These are phyloP conservation scores for Brachynemurus nebulosus DNA, from an alignment of 2,888 invertebrate genomes.

Conservation along the genomic window DNA sequence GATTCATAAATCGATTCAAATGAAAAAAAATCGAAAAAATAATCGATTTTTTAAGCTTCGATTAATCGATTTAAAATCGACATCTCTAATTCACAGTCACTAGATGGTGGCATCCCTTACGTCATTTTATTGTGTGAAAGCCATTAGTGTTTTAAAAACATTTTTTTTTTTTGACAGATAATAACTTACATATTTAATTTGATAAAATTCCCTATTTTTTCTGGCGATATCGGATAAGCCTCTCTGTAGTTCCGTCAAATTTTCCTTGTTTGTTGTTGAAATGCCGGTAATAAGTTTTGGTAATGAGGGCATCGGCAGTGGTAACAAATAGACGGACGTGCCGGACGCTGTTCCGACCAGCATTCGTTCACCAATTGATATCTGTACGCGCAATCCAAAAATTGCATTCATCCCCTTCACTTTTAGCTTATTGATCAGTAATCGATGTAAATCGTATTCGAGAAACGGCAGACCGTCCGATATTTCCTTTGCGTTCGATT, in stretches of 20 bases:
- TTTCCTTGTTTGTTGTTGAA: slow-evolving; percentile 48
- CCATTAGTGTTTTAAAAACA: not conserved
- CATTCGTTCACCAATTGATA: slow-evolving; percentile 71
- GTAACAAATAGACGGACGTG: slow-evolving; percentile 65
- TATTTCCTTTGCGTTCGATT: slow-evolving; percentile 83
- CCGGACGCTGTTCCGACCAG: slow-evolving; percentile 82
- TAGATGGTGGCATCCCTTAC: no score
- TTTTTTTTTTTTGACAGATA: slow-evolving; percentile 7
- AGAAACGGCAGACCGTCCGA: slow-evolving; percentile 90
- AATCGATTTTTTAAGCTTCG: no score
- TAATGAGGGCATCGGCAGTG: slow-evolving; percentile 60
- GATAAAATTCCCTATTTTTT: slow-evolving; percentile 57
- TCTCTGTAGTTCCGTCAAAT: slow-evolving; percentile 52
- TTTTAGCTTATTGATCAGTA: slow-evolving; percentile 78
- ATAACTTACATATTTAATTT: slow-evolving; percentile 34
- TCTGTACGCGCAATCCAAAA: slow-evolving; percentile 62
- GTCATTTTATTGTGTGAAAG: no score
- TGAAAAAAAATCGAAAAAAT: slow-evolving; percentile 5
- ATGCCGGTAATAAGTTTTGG: slow-evolving; percentile 57
- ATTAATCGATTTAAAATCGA: no score
- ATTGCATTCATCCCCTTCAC: slow-evolving; percentile 92
- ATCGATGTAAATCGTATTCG: slow-evolving; percentile 88
- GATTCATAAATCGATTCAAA: no score
- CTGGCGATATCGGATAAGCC: slow-evolving; percentile 54
- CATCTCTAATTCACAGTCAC: no score